Evolutionary conservation across 2,888 invertebrate genomes (phyloP), one percentile per base, ranked within the genome.

Genomic region (Caenorhabditis doughertyi): DNA sequence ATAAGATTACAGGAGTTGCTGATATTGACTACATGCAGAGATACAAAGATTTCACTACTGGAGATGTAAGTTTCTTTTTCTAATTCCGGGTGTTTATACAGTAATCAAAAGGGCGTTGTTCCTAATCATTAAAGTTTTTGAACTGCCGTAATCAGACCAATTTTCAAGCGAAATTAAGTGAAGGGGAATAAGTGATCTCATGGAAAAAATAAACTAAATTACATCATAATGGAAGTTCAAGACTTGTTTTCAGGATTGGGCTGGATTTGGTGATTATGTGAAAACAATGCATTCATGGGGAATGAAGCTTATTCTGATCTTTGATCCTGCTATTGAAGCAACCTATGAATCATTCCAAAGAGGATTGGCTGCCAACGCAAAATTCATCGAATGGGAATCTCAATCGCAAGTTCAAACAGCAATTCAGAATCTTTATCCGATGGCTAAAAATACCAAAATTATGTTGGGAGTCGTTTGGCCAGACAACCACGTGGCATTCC

Each of bases 21-120:
- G 96, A 96, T 92, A 94, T 96, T 82, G 96, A 96, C 92, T 96
- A 95, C 91, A 96, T 96, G 96, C 93, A 94, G 27, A 93, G 94
- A 64, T 94, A 94, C 80, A 95, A 95, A 91, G 95, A 95, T 92
- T 96, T 96, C 90, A 96, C 96, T 0, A 81, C 86, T 42, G 87
- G 84, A 68, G 81, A 62, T 53, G 79, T 82, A 23, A 55, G 71
- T 51, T 47, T 53, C 9, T 44, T 39, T 8, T 25, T 21, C n/a
- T 3, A 53, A n/a, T 58, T 13, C 27, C 47, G 35, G 9, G 9
- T 35, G 35, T 35, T 35, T 35, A 5, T 35, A 35, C 35, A 35
- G 35, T 35, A 35, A 35, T 35, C 35, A 5, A 7, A 35, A n/a
- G n/a, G n/a, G n/a, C 35, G 9, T 5, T 35, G 9, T 7, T 35